Evolutionary conservation across 2,888 invertebrate species (phyloP).

Genomic region (Philaethria dido): DNA sequence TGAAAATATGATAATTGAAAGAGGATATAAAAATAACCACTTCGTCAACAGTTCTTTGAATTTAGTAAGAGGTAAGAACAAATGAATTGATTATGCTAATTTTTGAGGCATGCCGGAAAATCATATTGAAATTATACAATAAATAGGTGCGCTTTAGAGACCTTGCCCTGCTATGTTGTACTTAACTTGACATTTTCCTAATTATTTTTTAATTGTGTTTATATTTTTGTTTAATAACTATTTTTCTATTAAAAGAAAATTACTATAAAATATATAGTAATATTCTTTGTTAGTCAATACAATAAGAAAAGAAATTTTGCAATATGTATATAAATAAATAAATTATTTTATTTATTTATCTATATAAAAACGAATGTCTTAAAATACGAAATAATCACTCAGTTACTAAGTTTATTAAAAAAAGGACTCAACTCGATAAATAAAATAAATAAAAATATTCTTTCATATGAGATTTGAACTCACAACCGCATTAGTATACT

Average conservation of each 20-base stretch:
- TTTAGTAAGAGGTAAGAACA: constrained; percentile 9
- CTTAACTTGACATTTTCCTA: neutral
- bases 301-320: too few relatives aligned
- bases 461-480: neutral
- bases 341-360: too few relatives aligned
- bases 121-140: constrained; percentile 8
- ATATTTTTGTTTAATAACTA: neutral
- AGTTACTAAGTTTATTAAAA: too few relatives aligned
- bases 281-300: too few relatives aligned
- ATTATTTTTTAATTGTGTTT: constrained; percentile 11
- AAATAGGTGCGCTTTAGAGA: neutral
- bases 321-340: too few relatives aligned
- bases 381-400: too few relatives aligned
- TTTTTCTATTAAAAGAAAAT: neutral
- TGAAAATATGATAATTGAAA: neutral
- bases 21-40: neutral
- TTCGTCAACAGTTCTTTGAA: neutral
- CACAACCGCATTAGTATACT: neutral
- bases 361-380: too few relatives aligned
- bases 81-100: constrained; percentile 17
- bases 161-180: constrained; percentile 1
- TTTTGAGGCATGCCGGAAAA: constrained; percentile 8
- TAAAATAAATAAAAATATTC: neutral
- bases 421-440: too few relatives aligned
- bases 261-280: too few relatives aligned